Conservation (phyloP, 2,113 vertebrate genomes). For the Pungitius pungitius region DNA sequence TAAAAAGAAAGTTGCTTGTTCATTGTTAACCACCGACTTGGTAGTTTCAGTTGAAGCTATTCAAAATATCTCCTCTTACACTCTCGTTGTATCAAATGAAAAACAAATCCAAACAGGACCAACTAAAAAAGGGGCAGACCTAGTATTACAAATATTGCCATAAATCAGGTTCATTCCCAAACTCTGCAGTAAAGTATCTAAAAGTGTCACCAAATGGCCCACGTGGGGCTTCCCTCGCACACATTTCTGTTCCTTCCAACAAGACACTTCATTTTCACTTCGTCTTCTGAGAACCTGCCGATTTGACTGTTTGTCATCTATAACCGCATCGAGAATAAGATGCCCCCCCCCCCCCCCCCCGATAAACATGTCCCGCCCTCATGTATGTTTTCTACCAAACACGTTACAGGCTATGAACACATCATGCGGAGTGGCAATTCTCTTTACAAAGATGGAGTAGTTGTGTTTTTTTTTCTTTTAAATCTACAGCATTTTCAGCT, state of each 20-base stretch:
- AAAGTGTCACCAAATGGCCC: slow-evolving; percentile 59
- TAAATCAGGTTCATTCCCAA: slow-evolving; percentile 55
- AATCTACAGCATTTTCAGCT: slow-evolving; percentile 64
- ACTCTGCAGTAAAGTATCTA: slow-evolving; percentile 43
- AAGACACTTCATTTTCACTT: slow-evolving; percentile 19
- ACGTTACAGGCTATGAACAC: slow-evolving; percentile 80
- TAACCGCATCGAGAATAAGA: slow-evolving; percentile 35
- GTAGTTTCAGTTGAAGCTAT: slow-evolving; percentile 39
- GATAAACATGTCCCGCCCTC: slow-evolving; percentile 54
- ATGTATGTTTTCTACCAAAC: slow-evolving; percentile 79
- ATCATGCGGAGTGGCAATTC: slow-evolving; percentile 84
- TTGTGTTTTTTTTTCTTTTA: slow-evolving; percentile 57
- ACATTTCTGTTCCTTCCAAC: slow-evolving; percentile 20
- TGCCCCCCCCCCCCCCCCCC: slow-evolving; percentile 37
- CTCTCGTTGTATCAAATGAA: slow-evolving; percentile 47
- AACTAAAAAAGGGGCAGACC: slow-evolving; percentile 64
- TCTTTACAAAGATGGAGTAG: slow-evolving; percentile 81
- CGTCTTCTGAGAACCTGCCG: slow-evolving; percentile 9
- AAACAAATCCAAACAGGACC: slow-evolving; percentile 58
- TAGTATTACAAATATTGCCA: slow-evolving; percentile 76
- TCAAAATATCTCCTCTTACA: slow-evolving; percentile 65
- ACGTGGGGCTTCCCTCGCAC: slow-evolving; percentile 18
- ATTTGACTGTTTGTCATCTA: slow-evolving; percentile 31
- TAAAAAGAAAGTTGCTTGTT: slow-evolving; percentile 62
- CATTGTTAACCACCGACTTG: slow-evolving; percentile 41